Evolutionary conservation across 2,888 invertebrate species (phyloP).

Genomic region (Apomyelois bistriatella): DNA sequence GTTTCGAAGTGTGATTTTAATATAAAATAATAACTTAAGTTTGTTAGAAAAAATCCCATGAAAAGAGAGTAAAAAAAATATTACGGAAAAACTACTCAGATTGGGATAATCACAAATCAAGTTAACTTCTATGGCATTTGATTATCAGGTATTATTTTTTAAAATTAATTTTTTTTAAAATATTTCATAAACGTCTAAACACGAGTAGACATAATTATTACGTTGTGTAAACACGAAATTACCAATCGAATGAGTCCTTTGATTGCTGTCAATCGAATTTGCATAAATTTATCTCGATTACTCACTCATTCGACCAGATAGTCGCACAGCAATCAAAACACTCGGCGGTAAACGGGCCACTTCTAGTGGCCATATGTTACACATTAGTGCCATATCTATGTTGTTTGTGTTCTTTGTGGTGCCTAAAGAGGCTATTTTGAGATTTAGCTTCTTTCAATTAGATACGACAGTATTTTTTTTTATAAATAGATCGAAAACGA

Average conservation of each 20-base stretch:
- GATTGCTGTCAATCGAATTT: constrained; percentile 21
- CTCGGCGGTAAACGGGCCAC: constrained; percentile 9
- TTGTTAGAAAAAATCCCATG: no score
- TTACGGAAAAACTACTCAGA: no score
- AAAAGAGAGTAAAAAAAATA: no score
- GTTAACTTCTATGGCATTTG: no score
- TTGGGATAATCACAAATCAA: no score
- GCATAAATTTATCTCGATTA: constrained; percentile 23
- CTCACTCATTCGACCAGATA: constrained; percentile 21
- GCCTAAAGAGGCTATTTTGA: background rate
- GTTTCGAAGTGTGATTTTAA: no score
- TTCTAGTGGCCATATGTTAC: constrained; percentile 20
- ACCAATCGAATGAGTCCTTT: constrained; percentile 16
- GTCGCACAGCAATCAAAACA: constrained; percentile 17
- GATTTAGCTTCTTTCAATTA: no score
- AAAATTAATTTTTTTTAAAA: no score
- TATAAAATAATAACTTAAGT: no score
- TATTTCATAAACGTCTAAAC: background rate
- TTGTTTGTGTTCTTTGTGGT: background rate
- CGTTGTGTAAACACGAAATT: constrained; percentile 20
- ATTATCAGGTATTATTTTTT: no score
- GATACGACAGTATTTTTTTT: no score
- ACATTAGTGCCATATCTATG: constrained; percentile 17
- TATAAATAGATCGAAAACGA: no score
- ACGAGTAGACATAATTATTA: background rate